These are phyloP conservation scores for Tokudaia muenninki DNA, from an alignment of 2,797 vertebrate genomes.

Conservation along the genomic window DNA sequence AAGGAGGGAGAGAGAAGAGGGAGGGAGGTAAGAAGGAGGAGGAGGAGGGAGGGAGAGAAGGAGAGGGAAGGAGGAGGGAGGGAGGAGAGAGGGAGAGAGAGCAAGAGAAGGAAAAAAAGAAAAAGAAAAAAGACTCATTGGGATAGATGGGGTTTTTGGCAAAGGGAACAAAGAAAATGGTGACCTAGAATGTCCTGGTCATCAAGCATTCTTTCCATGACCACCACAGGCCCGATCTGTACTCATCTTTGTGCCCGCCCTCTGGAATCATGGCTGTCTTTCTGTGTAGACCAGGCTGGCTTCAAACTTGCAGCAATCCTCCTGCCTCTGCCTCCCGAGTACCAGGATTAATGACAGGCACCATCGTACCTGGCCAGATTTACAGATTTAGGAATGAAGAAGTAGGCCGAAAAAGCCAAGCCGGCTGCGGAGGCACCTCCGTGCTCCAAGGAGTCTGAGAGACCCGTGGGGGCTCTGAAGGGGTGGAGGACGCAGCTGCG, in stretches of 20 bases:
- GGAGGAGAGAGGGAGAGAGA: not conserved
- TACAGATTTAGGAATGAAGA: not conserved
- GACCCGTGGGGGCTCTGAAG: not conserved
- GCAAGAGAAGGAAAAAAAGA: too few species aligned
- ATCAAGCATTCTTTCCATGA: too few species aligned
- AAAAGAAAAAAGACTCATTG: too few species aligned
- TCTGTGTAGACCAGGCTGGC: not conserved
- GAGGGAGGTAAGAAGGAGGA: rapidly evolving
- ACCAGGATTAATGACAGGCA: not conserved
- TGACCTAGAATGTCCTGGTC: not conserved
- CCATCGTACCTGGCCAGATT: not conserved
- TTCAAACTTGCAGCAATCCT: not conserved
- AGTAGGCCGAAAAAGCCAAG: not conserved
- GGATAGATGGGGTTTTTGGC: not conserved
- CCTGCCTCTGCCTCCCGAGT: not conserved
- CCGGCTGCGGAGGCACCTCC: not conserved
- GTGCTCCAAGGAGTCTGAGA: not conserved
- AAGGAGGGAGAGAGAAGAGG: too few species aligned
- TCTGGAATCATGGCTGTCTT: not conserved
- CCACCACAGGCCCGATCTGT: too few species aligned
- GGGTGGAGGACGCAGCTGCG: not conserved
- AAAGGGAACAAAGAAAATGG: too few species aligned
- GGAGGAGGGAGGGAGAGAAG: too few species aligned
- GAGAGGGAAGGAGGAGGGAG: rapidly evolving
- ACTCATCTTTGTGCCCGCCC: too few species aligned